Evolutionary conservation across 2,113 vertebrate genomes (phyloP), one percentile per base, ranked within the genome.

Genomic region (Phrynosoma blainvillii): DNA sequence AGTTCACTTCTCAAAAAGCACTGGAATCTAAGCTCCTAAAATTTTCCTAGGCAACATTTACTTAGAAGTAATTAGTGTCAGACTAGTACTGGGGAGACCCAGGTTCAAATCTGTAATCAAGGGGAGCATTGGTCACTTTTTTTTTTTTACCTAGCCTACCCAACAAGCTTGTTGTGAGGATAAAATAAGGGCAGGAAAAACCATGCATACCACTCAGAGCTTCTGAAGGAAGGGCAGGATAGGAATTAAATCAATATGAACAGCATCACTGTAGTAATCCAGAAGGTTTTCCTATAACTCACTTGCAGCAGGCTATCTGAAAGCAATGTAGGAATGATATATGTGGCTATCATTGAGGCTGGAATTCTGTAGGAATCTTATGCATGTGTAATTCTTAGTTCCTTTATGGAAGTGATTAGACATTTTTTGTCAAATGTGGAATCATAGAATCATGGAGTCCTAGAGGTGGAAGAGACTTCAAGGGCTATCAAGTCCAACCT

Each of bases 1-100:
- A 16, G 12, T 80, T 54, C 40, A 89, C 54, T 82, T 89, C 42
- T 27, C 84, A 36, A 87, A 90, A 73, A 40, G 14, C 80, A 70
- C 20, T 82, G 68, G 81, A 79, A 5, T 70, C 32, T 32, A 83
- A 13, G 79, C 27, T 27, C 42, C 25, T 78, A 42, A 74, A 18
- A 13, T 32, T 59, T 36, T 14, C n/a, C 54, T 62, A 32, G 47
- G 47, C 7, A 47, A 47, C 7, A 7, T 47, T 47, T 47, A 7
- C 7, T 7, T 62, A 18, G n/a, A 0, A 32, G 8, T 40, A 40
- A n/a, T 30, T 30, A 71, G 77, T 79, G 30, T 54, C n/a, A 21
- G 9, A 62, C 32, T 32, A 80, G 20, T 18, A 62, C 56, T 80
- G 79, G 54, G 54, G 54, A 80, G 21, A 80, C 20, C 30, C 59